Conservation (phyloP, 2,888 invertebrate species). For the Chouioia cunea region DNA sequence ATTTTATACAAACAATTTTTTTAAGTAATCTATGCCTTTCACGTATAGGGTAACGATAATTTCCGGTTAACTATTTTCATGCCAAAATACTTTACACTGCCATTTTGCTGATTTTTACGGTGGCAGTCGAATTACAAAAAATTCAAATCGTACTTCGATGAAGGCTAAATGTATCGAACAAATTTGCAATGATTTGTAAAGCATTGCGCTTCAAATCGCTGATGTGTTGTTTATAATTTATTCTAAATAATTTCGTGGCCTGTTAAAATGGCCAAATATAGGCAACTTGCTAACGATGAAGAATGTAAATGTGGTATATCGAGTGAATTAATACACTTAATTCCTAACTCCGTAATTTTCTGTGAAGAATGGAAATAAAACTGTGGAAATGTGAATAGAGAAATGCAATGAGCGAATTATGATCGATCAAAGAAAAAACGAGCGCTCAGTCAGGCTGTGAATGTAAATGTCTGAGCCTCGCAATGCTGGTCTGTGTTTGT, state of each 20-base stretch:
- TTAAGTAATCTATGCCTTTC: constrained; percentile 31
- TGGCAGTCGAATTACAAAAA: constrained; percentile 42
- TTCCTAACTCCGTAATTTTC: constrained; percentile 39
- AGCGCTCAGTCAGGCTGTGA: constrained; percentile 68
- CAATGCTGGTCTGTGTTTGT: constrained; percentile 45
- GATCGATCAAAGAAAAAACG: constrained; percentile 49
- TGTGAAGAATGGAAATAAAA: constrained; percentile 17
- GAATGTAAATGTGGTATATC: constrained; percentile 18
- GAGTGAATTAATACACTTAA: constrained; percentile 37
- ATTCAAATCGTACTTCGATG: constrained; percentile 28
- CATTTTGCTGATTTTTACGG: constrained; percentile 38
- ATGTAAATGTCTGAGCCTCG: constrained; percentile 67
- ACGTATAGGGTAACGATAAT: constrained; percentile 35
- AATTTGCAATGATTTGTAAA: constrained; percentile 29
- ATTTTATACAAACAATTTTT: constrained; percentile 27
- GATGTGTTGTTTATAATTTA: constrained; percentile 36
- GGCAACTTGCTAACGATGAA: constrained; percentile 19
- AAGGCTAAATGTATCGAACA: constrained; percentile 31
- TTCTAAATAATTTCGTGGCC: constrained; percentile 30
- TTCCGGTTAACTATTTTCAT: constrained; percentile 39
- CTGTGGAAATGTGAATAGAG: constrained; percentile 19
- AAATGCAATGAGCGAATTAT: constrained; percentile 29
- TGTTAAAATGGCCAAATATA: constrained; percentile 27
- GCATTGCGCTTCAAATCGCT: constrained; percentile 24
- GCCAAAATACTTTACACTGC: constrained; percentile 45